Evolutionary conservation across 2,113 vertebrate species (phyloP), one percentile per base, ranked within the genome.

Genomic region (Smithornis capensis): DNA sequence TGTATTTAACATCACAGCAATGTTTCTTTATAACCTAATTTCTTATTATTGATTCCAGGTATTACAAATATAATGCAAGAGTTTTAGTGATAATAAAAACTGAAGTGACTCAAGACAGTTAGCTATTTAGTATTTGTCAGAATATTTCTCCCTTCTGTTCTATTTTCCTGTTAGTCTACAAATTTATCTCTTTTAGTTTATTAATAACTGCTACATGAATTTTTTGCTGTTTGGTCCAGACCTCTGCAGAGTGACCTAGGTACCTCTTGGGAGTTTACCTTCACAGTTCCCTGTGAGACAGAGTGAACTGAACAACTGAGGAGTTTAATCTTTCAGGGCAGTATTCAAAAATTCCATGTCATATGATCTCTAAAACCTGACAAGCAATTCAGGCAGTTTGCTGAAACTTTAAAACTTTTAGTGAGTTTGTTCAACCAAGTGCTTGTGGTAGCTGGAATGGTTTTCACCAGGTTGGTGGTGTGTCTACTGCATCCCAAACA

Each of bases 1-100:
- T 28, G 23, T 75, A 89, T 94, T 86, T 92, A 90, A 76, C 14
- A 89, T 63, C 74, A 71, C 55, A 90, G 50, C 55, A 83, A 91
- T 60, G 10, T 45, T 96, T 62, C 59, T 83, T 93, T 78, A 56
- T 94, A 92, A 92, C 56, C 64, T 28, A 81, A 81, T 95, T 96
- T 77, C 76, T 78, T 81, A 45, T 25, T 93, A 93, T 83, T 81
- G 90, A 94, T 96, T 93, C 56, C 56, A 90, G 35, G 38, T 81
- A 63, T 71, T 94, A 92, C 33, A 88, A 87, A 81, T 74, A 81
- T 0, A 2, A 77, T 49, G 44, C 52, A 90, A 87, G 37, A 92
- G 78, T 83, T 86, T 67, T 53, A 56, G 5, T 69, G 56, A 52
- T 44, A 74, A 94, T 74, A 55, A 75, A 78, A 92, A 70, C 86